These are phyloP conservation scores for Cathartes aura DNA, from an alignment of 2,113 vertebrate species.

Conservation along the genomic window DNA sequence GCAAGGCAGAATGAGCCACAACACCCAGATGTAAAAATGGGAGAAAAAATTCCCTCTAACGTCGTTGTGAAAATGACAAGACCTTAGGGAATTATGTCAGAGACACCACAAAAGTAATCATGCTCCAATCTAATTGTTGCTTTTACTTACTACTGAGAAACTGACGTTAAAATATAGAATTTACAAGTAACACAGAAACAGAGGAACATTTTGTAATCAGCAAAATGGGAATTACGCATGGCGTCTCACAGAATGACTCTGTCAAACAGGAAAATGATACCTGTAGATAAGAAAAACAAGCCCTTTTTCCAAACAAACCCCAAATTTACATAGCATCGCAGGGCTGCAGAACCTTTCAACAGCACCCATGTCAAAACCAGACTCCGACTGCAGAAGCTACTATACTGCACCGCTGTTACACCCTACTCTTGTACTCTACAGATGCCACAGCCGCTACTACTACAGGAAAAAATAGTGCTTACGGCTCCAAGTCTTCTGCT, in stretches of 20 bases:
- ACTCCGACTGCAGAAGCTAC: not conserved
- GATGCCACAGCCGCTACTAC: not conserved
- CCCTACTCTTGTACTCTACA: too few relatives aligned
- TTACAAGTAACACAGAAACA: too few relatives aligned
- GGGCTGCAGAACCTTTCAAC: not conserved
- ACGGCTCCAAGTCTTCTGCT: not conserved
- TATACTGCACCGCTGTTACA: not conserved
- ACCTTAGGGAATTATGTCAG: not conserved
- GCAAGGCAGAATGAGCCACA: not conserved
- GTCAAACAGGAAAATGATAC: not conserved
- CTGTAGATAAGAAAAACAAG: not conserved
- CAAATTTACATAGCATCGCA: not conserved
- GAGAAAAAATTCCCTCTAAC: not conserved
- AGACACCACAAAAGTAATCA: not conserved
- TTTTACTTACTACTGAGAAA: not conserved
- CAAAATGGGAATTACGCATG: not conserved
- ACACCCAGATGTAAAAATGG: not conserved
- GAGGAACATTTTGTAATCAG: not conserved
- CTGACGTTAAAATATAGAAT: not conserved
- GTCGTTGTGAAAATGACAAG: not conserved
- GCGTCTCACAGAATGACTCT: too few relatives aligned
- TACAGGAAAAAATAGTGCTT: too few relatives aligned
- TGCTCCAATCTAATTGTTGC: too few relatives aligned
- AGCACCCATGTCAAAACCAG: not conserved
- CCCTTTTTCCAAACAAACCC: not conserved